phyloP scores from a whole-genome alignment of 2,113 vertebrate species.

The Caranx ignobilis region DNA sequence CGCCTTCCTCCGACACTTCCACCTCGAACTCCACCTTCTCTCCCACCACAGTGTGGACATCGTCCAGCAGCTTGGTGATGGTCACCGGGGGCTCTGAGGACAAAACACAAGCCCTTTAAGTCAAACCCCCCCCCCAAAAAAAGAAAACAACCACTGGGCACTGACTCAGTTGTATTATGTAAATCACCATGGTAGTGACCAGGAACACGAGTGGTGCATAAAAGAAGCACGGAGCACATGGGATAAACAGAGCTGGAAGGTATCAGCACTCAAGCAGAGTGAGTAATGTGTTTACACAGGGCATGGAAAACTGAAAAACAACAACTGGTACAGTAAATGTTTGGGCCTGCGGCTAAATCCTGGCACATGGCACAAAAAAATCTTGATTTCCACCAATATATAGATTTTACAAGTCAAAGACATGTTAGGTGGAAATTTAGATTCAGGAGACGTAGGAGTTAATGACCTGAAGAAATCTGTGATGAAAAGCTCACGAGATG shows the following conservation, averaged over 20 bases:
- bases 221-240: neutral
- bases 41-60: constrained; percentile 89
- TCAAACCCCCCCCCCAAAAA: neutral
- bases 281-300: constrained; percentile 9
- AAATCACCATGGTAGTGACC: constrained; percentile 7
- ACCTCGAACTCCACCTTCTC: constrained; percentile 91
- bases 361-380: constrained; percentile 8
- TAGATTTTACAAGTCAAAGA: neutral
- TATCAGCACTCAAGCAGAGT: neutral
- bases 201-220: neutral
- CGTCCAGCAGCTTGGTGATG: constrained; percentile 89
- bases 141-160: neutral
- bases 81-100: constrained; percentile 88
- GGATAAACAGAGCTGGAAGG: constrained; percentile 21
- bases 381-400: neutral
- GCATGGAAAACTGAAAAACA: neutral
- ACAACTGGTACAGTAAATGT: neutral
- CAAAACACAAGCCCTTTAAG: constrained; percentile 1
- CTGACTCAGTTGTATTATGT: constrained; percentile 14
- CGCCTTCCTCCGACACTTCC: constrained; percentile 93
- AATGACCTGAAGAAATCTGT: too few relatives aligned
- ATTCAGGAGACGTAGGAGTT: neutral
- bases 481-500: too few relatives aligned
- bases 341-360: neutral
- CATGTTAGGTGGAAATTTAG: neutral